phyloP scores from a whole-genome alignment of 2,113 vertebrate genomes.

The Charadrius vociferus region DNA sequence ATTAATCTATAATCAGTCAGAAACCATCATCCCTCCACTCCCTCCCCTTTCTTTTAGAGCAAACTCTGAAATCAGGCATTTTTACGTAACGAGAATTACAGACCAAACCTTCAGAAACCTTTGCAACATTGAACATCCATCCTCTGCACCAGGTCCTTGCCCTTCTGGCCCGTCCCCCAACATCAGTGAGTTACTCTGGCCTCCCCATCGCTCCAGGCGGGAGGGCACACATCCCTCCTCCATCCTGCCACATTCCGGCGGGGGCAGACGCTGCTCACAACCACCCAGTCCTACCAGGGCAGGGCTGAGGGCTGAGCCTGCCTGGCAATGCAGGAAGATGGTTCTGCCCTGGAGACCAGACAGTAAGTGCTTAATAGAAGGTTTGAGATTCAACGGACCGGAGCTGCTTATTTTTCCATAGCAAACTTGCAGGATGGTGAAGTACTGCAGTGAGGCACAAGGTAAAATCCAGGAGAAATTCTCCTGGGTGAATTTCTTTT shows the following conservation, averaged over 20 bases:
- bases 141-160: neutral
- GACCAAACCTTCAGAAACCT: neutral
- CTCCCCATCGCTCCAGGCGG: neutral
- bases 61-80: neutral
- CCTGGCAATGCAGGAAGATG: neutral
- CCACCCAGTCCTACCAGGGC: neutral
- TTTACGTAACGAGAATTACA: neutral
- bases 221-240: neutral
- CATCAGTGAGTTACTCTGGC: neutral
- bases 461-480: neutral
- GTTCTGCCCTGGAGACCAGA: neutral
- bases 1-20: neutral
- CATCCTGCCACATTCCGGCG: fast-evolving
- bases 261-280: neutral
- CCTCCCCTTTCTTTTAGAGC: neutral
- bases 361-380: neutral
- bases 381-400: neutral
- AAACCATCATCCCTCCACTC: neutral
- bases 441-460: neutral
- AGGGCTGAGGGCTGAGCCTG: neutral
- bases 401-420: neutral
- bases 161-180: neutral
- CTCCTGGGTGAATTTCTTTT: neutral
- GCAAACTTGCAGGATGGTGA: neutral
- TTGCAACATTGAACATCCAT: neutral